These are phyloP conservation scores for Macrotis lagotis DNA, from an alignment of 2,113 vertebrate species.

Conservation along the genomic window DNA sequence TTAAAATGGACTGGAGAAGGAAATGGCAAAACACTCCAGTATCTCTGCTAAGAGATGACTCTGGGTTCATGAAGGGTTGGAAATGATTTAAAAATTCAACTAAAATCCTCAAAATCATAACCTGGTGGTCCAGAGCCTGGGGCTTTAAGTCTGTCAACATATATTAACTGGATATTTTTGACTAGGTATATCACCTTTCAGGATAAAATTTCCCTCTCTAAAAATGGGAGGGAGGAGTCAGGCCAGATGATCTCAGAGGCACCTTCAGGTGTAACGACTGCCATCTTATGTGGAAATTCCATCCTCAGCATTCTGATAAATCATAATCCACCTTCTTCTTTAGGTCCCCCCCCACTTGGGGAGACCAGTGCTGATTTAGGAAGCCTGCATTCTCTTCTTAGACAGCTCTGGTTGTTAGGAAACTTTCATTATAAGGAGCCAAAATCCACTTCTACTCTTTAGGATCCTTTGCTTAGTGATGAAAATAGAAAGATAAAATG, in stretches of 20 bases:
- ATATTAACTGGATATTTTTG: background rate
- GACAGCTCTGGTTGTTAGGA: background rate
- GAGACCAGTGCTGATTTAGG: background rate
- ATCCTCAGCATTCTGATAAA: background rate
- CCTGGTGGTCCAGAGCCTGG: background rate
- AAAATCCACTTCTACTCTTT: background rate
- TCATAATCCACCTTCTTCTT: background rate
- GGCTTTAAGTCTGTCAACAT: background rate
- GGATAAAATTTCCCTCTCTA: background rate
- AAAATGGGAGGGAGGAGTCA: background rate
- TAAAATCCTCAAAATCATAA: background rate
- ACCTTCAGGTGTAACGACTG: background rate
- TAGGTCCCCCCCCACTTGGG: background rate
- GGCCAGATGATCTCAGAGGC: background rate
- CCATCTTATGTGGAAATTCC: background rate
- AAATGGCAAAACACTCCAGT: background rate
- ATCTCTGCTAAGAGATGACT: background rate
- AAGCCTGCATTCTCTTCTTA: background rate
- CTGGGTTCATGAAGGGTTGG: background rate
- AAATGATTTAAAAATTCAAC: background rate
- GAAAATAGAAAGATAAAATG: background rate
- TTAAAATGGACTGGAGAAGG: background rate
- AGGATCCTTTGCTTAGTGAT: background rate
- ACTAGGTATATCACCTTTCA: background rate
- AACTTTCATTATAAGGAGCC: background rate